Conservation (phyloP, 2,113 vertebrate genomes). For the Tyto alba region DNA sequence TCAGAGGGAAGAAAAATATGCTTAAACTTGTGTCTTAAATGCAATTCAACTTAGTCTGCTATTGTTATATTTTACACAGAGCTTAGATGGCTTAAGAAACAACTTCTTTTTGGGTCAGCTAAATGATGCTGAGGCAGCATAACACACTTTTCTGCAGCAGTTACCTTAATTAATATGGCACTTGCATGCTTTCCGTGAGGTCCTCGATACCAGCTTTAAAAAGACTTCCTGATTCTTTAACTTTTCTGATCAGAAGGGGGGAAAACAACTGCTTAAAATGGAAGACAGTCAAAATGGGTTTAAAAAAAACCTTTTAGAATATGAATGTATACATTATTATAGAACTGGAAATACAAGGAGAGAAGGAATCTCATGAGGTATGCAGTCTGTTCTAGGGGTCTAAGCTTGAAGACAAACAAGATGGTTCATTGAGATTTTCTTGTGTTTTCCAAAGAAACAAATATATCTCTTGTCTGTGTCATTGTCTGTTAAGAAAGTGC, state of each 20-base stretch:
- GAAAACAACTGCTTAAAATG: neutral
- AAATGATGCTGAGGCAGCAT: slow-evolving; percentile 1
- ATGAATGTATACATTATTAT: neutral
- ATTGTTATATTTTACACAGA: neutral
- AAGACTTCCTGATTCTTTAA: neutral
- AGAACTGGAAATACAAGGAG: neutral
- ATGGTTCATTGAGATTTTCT: neutral
- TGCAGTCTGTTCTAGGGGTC: neutral
- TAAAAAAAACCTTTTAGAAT: neutral
- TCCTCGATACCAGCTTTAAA: neutral
- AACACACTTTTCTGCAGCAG: neutral
- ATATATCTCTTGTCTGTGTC: neutral
- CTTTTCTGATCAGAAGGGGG: neutral
- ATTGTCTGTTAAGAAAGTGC: slow-evolving; percentile 35
- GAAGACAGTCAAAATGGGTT: neutral
- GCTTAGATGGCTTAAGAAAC: slow-evolving; percentile 15
- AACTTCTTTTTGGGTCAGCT: slow-evolving; percentile 6
- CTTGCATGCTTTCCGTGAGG: neutral
- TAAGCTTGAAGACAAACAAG: neutral
- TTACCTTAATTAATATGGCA: slow-evolving; percentile 15
- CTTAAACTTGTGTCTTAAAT: neutral
- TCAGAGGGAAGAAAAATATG: neutral
- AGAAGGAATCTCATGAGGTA: neutral
- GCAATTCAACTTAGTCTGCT: neutral
- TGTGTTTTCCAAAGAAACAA: slow-evolving; percentile 21